A percentile compares a stretch with the other conserved stretches of the same genome.
These are phyloP conservation scores for Potamarius usumacintae DNA, from an alignment of 2,113 vertebrate genomes.

Conservation along the genomic window DNA sequence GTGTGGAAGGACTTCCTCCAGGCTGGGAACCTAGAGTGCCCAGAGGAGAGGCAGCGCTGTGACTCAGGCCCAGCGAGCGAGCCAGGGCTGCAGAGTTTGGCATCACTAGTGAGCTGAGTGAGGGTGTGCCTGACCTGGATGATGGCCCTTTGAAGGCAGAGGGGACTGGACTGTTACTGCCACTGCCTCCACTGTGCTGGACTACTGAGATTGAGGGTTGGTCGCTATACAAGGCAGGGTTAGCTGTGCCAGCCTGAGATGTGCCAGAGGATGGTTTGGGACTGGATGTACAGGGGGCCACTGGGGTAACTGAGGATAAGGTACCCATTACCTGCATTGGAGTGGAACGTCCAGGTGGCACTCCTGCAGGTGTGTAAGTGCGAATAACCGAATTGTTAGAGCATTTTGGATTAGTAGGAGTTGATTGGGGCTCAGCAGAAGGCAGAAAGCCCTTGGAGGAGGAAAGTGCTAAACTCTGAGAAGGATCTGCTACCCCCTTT, in stretches of 20 bases:
- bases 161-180: constrained; percentile 82
- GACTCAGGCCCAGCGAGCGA: constrained; percentile 75
- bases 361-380: constrained; percentile 81
- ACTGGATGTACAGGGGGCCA: constrained; percentile 68
- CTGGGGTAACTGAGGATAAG: constrained; percentile 64
- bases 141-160: constrained; percentile 89
- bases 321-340: constrained; percentile 75
- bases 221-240: constrained; percentile 68
- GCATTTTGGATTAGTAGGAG: constrained; percentile 71
- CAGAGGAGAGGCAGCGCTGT: constrained; percentile 78
- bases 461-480: constrained; percentile 71
- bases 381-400: constrained; percentile 76
- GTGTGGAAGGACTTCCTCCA: constrained; percentile 58
- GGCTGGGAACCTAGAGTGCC: constrained; percentile 60
- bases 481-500: constrained; percentile 64
- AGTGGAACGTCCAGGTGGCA: constrained; percentile 75
- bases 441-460: constrained; percentile 82
- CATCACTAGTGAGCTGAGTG: constrained; percentile 77
- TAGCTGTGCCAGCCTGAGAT: constrained; percentile 1
- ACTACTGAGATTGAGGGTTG: constrained; percentile 67
- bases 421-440: constrained; percentile 71
- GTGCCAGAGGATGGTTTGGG: constrained; percentile 62
- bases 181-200: constrained; percentile 68
- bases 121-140: constrained; percentile 77
- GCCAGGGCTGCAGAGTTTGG: constrained; percentile 70